Evolutionary conservation across 2,888 invertebrate genomes (phyloP).

Genomic region (Oscheius sp.): DNA sequence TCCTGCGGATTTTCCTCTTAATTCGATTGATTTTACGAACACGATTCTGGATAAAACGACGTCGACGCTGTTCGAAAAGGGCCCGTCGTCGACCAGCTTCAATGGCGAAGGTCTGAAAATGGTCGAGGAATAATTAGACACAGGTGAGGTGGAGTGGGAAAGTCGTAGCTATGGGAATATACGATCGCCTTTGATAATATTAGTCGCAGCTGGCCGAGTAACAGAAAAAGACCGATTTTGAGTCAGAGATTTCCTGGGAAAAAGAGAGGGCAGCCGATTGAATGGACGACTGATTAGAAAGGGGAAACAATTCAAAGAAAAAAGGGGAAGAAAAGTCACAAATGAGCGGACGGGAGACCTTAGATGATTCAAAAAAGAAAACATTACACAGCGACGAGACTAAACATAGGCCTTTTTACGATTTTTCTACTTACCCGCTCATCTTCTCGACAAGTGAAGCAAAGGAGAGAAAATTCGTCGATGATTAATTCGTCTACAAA

Average conservation of each 20-base stretch:
- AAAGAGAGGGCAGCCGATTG: too few relatives aligned
- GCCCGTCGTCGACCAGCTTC: slow-evolving; percentile 11
- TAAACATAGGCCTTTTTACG: slow-evolving; percentile 13
- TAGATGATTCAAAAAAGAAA: not conserved
- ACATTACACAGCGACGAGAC: not conserved
- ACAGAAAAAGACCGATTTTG: too few relatives aligned
- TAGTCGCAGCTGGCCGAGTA: too few relatives aligned
- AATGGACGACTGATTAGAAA: too few relatives aligned
- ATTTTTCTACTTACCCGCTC: slow-evolving; percentile 10
- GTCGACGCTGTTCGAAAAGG: slow-evolving; percentile 6
- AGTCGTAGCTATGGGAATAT: too few relatives aligned
- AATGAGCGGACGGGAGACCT: not conserved
- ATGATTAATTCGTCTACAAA: slow-evolving; percentile 30
- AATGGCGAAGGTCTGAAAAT: slow-evolving; percentile 25
- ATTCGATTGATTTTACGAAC: slow-evolving; percentile 27
- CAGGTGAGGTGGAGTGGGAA: not conserved
- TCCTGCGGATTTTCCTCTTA: slow-evolving; percentile 32
- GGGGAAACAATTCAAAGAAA: too few relatives aligned
- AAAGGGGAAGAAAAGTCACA: too few relatives aligned
- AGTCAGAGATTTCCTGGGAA: too few relatives aligned
- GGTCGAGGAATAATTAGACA: not conserved
- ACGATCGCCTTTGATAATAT: too few relatives aligned
- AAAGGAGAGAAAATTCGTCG: slow-evolving; percentile 31
- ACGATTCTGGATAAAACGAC: slow-evolving; percentile 19
- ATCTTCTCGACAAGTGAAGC: slow-evolving; percentile 28